Base-by-base conservation (phyloP, 2,113 vertebrate species). In the Semicossyphus pulcher region DNA sequence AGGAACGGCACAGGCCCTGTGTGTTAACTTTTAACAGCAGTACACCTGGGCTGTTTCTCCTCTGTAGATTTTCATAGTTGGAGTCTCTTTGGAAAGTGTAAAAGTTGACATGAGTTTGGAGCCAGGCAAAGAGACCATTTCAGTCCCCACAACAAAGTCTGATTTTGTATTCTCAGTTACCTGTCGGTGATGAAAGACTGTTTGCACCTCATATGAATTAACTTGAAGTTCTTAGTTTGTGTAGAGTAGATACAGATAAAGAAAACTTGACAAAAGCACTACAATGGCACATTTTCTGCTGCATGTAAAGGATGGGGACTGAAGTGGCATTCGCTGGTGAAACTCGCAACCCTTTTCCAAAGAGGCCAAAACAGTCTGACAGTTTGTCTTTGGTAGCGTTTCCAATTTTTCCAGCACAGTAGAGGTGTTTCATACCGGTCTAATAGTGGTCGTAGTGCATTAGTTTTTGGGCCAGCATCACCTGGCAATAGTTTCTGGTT, bases 361-460 rank as follows among this genome's bases (percentile, higher is more conserved):
- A 85, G 89, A 81, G 89, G 77, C 88, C 86, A 77, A 84, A 81
- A 72, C 89, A 77, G 89, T 94, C 89, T 73, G 88, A 92, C 90
- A 89, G 90, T 92, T 87, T 90, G 92, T 94, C 88, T 93, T 94
- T 92, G 91, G 91, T 94, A 94, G 92, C 88, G 85, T 94, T 92
- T 94, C 91, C 85, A 86, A 89, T 88, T 86, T 91, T 93, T 89
- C 88, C 88, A 91, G 88, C 92, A 93, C 92, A 91, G 86, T 94
- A 92, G 93, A 92, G 84, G 89, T 93, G 91, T 91, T 92, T 89
- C 91, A 92, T 93, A 88, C 91, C 91, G 91, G 90, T 91, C 89
- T 91, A 90, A 89, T 95, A 93, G 93, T 94, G 90, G 88, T 94
- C 67, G 88, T 94, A 92, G 92, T 94, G 92, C 89, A 91, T 93